Conservation (phyloP, 2,113 vertebrate genomes). For the Elaphurus davidianus region DNA sequence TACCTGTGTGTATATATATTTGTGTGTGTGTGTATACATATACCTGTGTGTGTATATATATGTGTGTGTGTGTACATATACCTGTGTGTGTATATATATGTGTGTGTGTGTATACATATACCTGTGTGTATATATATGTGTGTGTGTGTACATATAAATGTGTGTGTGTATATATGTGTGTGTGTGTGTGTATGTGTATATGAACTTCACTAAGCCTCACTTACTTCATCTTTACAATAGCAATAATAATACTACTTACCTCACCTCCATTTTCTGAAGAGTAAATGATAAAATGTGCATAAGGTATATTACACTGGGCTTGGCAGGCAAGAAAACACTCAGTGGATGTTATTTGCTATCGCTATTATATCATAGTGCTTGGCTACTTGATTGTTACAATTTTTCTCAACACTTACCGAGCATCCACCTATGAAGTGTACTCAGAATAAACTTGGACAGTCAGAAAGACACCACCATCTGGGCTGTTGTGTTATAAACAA, state of each 20-base stretch:
- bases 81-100: too few relatives aligned
- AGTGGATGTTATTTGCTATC: not conserved
- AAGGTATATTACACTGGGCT: not conserved
- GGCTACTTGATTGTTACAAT: not conserved
- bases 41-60: too few relatives aligned
- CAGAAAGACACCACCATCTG: conserved; percentile 41
- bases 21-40: too few relatives aligned
- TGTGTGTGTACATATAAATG: too few relatives aligned
- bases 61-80: too few relatives aligned
- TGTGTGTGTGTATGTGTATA: not conserved
- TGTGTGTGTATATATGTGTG: not conserved
- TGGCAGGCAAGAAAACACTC: not conserved
- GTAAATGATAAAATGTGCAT: not conserved
- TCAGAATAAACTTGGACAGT: conserved; percentile 27
- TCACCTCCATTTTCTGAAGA: not conserved
- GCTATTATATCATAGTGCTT: not conserved
- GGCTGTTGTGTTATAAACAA: conserved; percentile 36
- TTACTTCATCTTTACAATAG: not conserved
- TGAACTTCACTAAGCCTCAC: not conserved
- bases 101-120: too few relatives aligned
- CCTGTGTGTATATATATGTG: too few relatives aligned
- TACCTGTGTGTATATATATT: not conserved
- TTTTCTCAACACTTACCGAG: not conserved
- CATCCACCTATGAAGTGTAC: not conserved
- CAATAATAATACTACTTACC: not conserved